These are phyloP conservation scores for Smutsia gigantea DNA, from an alignment of 2,797 vertebrate genomes.

Conservation along the genomic window DNA sequence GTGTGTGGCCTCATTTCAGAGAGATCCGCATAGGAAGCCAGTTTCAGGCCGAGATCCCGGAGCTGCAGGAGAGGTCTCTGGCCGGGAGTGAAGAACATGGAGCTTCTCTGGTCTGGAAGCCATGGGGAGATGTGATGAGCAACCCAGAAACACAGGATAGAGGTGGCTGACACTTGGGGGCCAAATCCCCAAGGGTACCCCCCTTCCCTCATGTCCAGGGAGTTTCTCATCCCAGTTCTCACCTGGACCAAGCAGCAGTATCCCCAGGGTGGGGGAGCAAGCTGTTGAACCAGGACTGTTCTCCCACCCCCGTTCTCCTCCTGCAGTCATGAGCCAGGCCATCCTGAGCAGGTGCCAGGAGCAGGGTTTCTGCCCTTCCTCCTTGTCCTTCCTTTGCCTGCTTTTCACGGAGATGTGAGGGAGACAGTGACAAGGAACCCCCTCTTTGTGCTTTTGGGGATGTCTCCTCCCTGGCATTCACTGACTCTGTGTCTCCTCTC, in stretches of 20 bases:
- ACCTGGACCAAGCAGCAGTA: background rate
- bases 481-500: conserved; percentile 28
- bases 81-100: conserved; percentile 76
- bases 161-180: conserved; percentile 76
- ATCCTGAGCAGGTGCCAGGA: background rate
- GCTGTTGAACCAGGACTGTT: rapidly evolving
- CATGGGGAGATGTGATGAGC: conserved; percentile 84
- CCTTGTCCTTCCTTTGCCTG: background rate
- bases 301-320: too few species aligned
- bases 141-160: conserved; percentile 84
- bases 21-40: conserved; percentile 88
- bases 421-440: background rate
- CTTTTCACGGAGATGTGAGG: background rate
- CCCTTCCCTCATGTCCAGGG: background rate
- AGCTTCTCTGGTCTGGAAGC: conserved; percentile 87
- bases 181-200: background rate
- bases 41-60: conserved; percentile 89
- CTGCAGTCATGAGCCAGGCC: rapidly evolving
- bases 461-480: background rate
- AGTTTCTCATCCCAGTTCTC: background rate
- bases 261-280: rapidly evolving
- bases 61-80: conserved; percentile 74
- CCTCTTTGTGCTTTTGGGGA: background rate
- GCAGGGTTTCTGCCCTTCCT: background rate
- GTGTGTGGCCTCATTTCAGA: conserved; percentile 79